Evolutionary conservation across 2,888 invertebrate species (phyloP).

Genomic region (Orthosia cruda): DNA sequence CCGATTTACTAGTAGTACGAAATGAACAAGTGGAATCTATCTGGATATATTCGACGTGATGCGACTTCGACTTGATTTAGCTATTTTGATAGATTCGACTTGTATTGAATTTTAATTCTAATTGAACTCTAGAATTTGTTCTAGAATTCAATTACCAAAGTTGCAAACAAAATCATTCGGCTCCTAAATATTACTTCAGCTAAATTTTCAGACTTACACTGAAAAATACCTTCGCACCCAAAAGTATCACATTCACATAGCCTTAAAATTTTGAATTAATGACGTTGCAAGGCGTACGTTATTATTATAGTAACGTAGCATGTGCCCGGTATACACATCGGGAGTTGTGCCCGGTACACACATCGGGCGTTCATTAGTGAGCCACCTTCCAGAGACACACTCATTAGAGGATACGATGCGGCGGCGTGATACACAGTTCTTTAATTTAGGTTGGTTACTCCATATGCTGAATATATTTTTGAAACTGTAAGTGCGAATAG

Average conservation of each 20-base stretch:
- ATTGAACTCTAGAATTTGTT: background rate
- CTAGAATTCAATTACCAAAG: background rate
- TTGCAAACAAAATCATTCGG: background rate
- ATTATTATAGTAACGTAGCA: constrained; percentile 32
- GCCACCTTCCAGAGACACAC: constrained; percentile 62
- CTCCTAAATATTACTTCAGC: background rate
- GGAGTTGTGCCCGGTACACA: constrained; percentile 51
- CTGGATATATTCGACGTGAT: too few species aligned
- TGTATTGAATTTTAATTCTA: too few species aligned
- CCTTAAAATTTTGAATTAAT: constrained; percentile 28
- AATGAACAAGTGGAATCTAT: background rate
- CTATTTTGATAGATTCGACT: too few species aligned
- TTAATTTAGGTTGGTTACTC: constrained; percentile 64
- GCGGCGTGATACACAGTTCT: constrained; percentile 57
- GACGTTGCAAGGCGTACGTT: constrained; percentile 35
- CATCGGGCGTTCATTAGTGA: constrained; percentile 70
- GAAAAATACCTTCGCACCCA: background rate
- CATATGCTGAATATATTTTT: constrained; percentile 44
- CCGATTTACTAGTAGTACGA: too few species aligned
- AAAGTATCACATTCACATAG: background rate
- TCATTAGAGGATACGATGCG: constrained; percentile 64
- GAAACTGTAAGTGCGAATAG: constrained; percentile 39
- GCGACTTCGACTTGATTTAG: too few species aligned
- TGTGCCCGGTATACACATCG: constrained; percentile 50
- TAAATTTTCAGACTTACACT: background rate